These are phyloP conservation scores for Akabosia matsudoensis DNA, from an alignment of 1,140 invertebrate genomes.

Conservation along the genomic window DNA sequence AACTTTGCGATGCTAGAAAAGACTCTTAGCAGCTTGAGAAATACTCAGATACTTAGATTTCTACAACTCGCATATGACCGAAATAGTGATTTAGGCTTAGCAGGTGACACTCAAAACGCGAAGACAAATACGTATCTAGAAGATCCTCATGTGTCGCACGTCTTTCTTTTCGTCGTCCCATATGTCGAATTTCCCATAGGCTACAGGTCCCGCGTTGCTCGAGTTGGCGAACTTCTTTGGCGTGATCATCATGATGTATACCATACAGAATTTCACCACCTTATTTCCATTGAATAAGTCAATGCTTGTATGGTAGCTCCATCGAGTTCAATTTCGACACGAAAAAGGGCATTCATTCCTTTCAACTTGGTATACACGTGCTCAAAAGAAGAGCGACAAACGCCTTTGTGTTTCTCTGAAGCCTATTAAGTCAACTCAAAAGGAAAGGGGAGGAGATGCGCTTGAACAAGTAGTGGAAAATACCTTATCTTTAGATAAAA, in stretches of 20 bases:
- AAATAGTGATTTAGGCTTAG: no score
- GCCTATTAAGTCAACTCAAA: neutral
- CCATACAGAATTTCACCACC: neutral
- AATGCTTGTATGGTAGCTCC: neutral
- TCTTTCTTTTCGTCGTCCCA: constrained; percentile 7
- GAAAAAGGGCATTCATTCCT: neutral
- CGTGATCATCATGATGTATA: neutral
- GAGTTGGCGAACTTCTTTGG: neutral
- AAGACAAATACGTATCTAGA: no score
- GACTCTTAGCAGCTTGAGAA: neutral
- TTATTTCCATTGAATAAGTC: neutral
- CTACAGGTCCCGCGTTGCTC: neutral
- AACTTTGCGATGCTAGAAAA: neutral
- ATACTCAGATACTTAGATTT: neutral
- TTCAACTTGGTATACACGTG: neutral
- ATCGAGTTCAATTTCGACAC: neutral
- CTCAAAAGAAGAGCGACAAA: neutral
- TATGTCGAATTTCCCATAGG: constrained; percentile 17
- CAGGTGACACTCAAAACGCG: no score
- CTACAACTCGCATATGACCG: neutral
- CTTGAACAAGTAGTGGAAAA: neutral
- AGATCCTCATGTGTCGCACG: constrained; percentile 3
- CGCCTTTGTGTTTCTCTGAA: neutral
- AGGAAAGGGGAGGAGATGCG: constrained; percentile 4
- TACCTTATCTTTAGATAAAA: no score